These are phyloP conservation scores for Drosophila macrospina DNA, from an alignment of 2,888 invertebrate species.

Conservation along the genomic window DNA sequence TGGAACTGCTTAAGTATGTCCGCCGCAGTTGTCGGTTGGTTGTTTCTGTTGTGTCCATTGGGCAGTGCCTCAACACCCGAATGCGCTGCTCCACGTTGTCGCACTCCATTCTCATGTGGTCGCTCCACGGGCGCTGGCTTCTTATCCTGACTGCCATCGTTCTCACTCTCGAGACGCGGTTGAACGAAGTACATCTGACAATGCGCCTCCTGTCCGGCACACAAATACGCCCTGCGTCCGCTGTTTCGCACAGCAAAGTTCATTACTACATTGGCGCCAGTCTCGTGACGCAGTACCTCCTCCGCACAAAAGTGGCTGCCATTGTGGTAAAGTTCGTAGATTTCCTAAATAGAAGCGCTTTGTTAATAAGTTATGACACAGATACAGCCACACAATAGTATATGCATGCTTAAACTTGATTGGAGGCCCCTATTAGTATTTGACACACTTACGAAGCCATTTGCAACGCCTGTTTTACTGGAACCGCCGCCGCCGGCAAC, in stretches of 20 bases:
- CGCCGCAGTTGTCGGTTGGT: slow-evolving; percentile 36
- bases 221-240: slow-evolving; percentile 91
- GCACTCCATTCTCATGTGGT: slow-evolving; percentile 82
- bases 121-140: slow-evolving; percentile 65
- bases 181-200: slow-evolving; percentile 93
- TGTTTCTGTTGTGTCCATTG: slow-evolving; percentile 72
- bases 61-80: slow-evolving; percentile 82
- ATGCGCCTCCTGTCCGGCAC: slow-evolving; percentile 96
- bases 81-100: slow-evolving; percentile 66
- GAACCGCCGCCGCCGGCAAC: slow-evolving; percentile 99
- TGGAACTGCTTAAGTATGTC: slow-evolving; percentile 84
- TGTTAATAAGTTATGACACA: not conserved
- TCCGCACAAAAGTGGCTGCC: slow-evolving; percentile 93
- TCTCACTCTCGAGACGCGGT: slow-evolving; percentile 87
- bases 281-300: slow-evolving; percentile 95
- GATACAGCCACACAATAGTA: not conserved
- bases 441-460: slow-evolving; percentile 94
- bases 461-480: slow-evolving; percentile 98
- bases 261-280: slow-evolving; percentile 96
- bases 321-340: slow-evolving; percentile 95
- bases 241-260: slow-evolving; percentile 92
- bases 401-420: not conserved
- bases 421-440: not conserved
- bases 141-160: slow-evolving; percentile 71
- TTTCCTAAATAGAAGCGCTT: slow-evolving; percentile 88